Conservation (phyloP, 2,797 vertebrate species). For the Aselliscus stoliczkanus region DNA sequence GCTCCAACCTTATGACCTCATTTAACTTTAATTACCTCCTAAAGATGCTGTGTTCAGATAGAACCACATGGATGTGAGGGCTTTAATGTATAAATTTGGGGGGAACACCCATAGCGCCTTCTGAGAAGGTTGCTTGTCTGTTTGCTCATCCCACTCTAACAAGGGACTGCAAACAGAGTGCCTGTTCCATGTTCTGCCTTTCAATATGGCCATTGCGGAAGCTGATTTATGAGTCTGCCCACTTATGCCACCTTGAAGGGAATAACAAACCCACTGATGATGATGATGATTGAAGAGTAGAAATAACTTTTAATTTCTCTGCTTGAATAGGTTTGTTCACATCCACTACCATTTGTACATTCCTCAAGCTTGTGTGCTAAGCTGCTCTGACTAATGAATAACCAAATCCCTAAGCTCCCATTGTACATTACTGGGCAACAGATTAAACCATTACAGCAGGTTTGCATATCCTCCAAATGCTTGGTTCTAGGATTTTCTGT, state of each 20-base stretch:
- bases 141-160: not conserved
- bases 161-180: not conserved
- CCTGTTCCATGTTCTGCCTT: not conserved
- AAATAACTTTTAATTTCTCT: not conserved
- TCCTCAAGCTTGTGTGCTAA: not conserved
- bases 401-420: not conserved
- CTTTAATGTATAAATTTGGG: not conserved
- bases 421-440: not conserved
- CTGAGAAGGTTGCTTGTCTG: not conserved
- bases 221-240: not conserved
- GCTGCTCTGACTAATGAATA: not conserved
- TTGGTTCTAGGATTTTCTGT: not conserved
- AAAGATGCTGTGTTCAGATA: not conserved
- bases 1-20: not conserved
- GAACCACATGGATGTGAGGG: not conserved
- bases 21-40: not conserved
- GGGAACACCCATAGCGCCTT: rapidly evolving
- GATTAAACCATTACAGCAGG: not conserved
- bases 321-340: not conserved
- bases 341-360: not conserved
- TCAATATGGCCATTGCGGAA: not conserved
- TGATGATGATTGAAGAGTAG: not conserved
- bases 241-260: not conserved
- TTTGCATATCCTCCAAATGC: not conserved
- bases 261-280: not conserved